Percentiles rank a stretch among this genome's conserved stretches.
phyloP scores from a whole-genome alignment of 92 coral and sea anemone species.

The Micromussa lordhowensis region DNA sequence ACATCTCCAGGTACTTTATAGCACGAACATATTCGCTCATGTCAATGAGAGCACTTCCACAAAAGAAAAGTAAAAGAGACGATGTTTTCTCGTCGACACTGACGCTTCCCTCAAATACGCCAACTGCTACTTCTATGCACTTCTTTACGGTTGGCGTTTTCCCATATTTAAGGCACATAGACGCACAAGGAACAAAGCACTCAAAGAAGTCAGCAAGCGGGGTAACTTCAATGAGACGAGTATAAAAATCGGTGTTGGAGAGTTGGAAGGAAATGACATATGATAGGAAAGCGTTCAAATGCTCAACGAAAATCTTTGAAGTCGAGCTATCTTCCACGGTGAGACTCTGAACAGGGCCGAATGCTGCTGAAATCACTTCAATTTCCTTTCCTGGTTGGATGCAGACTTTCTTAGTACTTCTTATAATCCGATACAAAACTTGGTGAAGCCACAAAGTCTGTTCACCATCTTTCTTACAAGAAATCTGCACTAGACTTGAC shows the following conservation, averaged over 20 bases:
- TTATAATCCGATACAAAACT: background rate
- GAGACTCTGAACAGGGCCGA: slow-evolving; percentile 9
- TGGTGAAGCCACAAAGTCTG: slow-evolving; percentile 23
- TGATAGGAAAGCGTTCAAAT: slow-evolving; percentile 12
- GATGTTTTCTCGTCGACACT: background rate
- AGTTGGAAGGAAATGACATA: slow-evolving; percentile 9
- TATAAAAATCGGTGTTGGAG: background rate
- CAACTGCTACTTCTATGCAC: background rate
- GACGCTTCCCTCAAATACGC: background rate
- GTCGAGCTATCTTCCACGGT: background rate
- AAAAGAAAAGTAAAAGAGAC: slow-evolving; percentile 8
- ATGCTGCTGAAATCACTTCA: slow-evolving; percentile 17
- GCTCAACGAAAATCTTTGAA: slow-evolving; percentile 22
- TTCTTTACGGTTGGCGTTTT: background rate
- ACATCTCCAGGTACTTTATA: background rate
- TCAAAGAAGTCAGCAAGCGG: background rate
- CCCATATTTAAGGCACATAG: slow-evolving; percentile 3
- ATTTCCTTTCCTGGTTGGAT: background rate
- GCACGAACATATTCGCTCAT: background rate
- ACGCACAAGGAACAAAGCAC: background rate
- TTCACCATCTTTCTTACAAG: background rate
- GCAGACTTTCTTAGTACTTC: background rate
- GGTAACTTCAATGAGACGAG: background rate
- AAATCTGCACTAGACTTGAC: slow-evolving; percentile 17
- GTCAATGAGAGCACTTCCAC: slow-evolving; percentile 11